These are phyloP conservation scores for Trichonephila inaurata DNA, from an alignment of 1,140 invertebrate genomes.

Conservation along the genomic window DNA sequence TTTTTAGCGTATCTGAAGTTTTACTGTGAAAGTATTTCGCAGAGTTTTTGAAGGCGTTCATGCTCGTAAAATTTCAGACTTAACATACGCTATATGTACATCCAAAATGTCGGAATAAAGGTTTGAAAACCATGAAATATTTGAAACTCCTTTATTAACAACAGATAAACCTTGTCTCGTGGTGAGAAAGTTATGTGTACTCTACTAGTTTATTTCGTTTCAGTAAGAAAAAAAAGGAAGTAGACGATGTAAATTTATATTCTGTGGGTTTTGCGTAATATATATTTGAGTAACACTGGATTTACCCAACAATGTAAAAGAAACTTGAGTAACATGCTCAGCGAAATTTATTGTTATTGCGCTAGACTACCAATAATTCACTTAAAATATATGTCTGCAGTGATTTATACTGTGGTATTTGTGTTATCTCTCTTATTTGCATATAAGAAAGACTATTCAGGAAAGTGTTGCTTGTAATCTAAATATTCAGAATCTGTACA, in stretches of 20 bases:
- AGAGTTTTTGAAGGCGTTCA: neutral
- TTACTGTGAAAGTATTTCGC: constrained; percentile 6
- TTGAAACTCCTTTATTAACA: constrained; percentile 5
- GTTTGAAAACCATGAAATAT: constrained; percentile 21
- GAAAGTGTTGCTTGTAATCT: too few species aligned
- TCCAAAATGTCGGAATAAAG: constrained; percentile 5
- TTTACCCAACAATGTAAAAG: neutral
- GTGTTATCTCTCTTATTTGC: too few species aligned
- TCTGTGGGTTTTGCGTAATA: neutral
- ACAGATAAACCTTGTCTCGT: neutral
- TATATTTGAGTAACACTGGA: neutral
- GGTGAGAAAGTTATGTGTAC: neutral
- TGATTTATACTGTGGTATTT: neutral
- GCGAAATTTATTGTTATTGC: neutral
- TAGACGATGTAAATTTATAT: neutral
- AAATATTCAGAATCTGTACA: too few species aligned
- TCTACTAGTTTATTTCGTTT: neutral
- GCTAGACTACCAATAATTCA: neutral
- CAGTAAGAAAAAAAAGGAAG: neutral
- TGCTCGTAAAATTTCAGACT: neutral
- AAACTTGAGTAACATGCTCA: neutral
- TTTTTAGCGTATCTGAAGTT: neutral
- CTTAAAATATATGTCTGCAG: neutral
- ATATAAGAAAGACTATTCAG: too few species aligned
- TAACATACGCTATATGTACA: neutral